Evolutionary conservation across 2,113 vertebrate genomes (phyloP), one percentile per base, ranked within the genome.

Genomic region (Oriolus oriolus): DNA sequence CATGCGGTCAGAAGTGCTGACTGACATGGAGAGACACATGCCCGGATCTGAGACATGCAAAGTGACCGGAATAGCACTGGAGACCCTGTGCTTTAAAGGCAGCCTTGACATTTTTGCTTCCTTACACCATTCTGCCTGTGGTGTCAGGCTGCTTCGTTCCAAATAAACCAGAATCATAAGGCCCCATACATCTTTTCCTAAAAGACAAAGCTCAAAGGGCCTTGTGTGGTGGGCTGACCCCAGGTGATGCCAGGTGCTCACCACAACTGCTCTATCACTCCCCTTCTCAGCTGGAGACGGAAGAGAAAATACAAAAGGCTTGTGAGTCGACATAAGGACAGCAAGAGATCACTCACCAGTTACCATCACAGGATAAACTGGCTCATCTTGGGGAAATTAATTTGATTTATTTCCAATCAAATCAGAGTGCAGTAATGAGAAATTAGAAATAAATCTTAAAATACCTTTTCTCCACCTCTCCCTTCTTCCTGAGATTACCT

Each of bases 291-390:
- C 21, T 20, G 24, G 28, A 20, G 20, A 44, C 37, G 12, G 16
- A 35, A 56, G 27, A 75, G 49, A 87, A 75, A 57, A 57, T 39
- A 11, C 5, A 19, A 42, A 75, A 71, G 8, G 20, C 20, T 63
- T 16, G 2, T 64, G 63, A 4, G 7, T 22, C 0, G 1, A 30
- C 41, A 35, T 24, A 59, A 49, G 27, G 24, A 24, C 30, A 45
- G 28, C 24, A 28, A 10, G 7, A 70, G 11, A 52, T 71, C 57
- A 65, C 19, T 59, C 33, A 45, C 2, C 28, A 73, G 12, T 31
- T 65, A 65, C 20, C 0, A 0, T 31, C 10, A n/a, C 2, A 2
- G 15, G 22, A 22, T 76, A 60, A 66, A 23, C 7, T 17, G 37
- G 59, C 37, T 89, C 28, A 53, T 0, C 18, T 15, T 53, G n/a